Evolutionary conservation across 1,140 invertebrate genomes (phyloP), one percentile per base, ranked within the genome.

Genomic region (Trinorchestia longiramus): DNA sequence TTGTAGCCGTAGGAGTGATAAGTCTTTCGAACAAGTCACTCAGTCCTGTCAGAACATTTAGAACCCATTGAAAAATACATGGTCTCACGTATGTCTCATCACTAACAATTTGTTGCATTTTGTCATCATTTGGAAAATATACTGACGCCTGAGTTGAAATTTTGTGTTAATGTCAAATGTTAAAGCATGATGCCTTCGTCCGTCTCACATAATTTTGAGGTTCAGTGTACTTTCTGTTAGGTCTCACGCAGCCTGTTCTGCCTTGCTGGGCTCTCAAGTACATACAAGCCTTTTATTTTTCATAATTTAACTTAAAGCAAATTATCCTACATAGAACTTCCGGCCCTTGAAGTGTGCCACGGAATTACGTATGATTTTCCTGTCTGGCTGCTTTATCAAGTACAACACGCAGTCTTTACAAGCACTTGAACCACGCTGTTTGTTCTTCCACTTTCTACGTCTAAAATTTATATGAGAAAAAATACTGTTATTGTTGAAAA

Each of bases 111-210:
- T 94, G 3, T 94, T 43, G 17, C 17, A 47, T 94, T 43, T 94
- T 45, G 43, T 91, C 11, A 94, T 94, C 40, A 43, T 94, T 19
- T 47, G 4, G 92, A 45, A 94, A 94, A 94, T 94, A 94, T 94
- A 94, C 92, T 47, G 92, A 47, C 43, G 92, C 92, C 43, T 94
- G 92, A 77, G 62, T 77, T 77, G 28, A 77, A 77, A 77, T 19
- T 11, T 53, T 23, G 62, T 77, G 62, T 77, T 77, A 77, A 77
- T 77, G 62, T 77, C 28, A 3, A 77, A 28, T 36, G 8, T 77
- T 3, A 15, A 36, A 77, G 62, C 62, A 77, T 77, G 62, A 28
- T 77, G 62, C 62, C 28, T 77, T 77, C 28, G 8, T 77, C 28
- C 28, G 28, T 77, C 1, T 77, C 15, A 36, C 62, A 28, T 77